Conservation (phyloP, 1,140 invertebrate species). For the Drosophila tsacasi region DNA sequence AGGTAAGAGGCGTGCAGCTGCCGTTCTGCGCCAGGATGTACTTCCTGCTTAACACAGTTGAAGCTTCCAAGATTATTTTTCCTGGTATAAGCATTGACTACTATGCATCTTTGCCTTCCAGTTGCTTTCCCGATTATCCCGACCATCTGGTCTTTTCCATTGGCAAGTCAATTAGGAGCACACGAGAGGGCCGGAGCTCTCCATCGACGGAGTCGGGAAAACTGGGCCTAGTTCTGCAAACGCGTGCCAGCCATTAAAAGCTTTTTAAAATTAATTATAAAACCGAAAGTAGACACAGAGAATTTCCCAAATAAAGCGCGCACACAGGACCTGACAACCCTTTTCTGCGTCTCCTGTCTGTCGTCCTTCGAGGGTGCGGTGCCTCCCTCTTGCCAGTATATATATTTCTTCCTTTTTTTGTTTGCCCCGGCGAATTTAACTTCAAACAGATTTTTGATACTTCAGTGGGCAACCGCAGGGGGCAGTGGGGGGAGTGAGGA, state of each 20-base stretch:
- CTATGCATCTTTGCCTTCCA: too few species aligned
- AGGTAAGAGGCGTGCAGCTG: too few species aligned
- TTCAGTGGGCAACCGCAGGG: constrained; percentile 58
- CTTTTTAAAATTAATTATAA: constrained; percentile 83
- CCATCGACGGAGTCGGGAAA: too few species aligned
- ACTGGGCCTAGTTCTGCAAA: constrained; percentile 8
- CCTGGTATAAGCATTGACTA: background rate
- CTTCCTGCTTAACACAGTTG: background rate
- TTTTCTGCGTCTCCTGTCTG: constrained; percentile 34
- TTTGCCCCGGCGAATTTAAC: constrained; percentile 45
- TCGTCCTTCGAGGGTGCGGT: background rate
- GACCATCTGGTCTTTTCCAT: constrained; percentile 39
- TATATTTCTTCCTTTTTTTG: background rate
- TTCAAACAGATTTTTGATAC: constrained; percentile 68
- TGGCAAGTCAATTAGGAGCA: constrained; percentile 57
- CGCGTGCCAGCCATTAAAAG: constrained; percentile 79
- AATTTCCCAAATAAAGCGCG: constrained; percentile 59
- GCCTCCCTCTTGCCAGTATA: constrained; percentile 3
- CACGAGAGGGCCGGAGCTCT: constrained; percentile 21
- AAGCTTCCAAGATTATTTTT: background rate
- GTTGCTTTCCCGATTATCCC: background rate
- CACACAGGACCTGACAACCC: constrained; percentile 63
- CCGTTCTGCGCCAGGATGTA: background rate
- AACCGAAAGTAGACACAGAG: constrained; percentile 72
- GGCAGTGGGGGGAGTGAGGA: background rate